These are phyloP conservation scores for Hycleus phaleratus DNA, from an alignment of 1,140 invertebrate genomes.

Conservation along the genomic window DNA sequence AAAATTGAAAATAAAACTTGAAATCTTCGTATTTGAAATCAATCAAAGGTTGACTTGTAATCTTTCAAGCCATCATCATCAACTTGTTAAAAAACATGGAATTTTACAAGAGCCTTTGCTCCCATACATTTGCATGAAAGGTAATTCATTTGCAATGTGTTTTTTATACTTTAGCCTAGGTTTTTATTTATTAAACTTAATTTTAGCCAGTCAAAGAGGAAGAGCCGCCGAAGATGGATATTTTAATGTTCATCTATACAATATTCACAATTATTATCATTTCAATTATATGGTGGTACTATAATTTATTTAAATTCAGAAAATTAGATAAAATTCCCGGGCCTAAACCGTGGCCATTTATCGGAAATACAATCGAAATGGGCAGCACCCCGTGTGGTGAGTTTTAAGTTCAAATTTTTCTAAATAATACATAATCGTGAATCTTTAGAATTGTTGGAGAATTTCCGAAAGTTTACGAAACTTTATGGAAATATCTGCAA, in stretches of 20 bases:
- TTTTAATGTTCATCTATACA: not conserved
- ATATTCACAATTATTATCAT: no score
- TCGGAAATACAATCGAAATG: conserved; percentile 18
- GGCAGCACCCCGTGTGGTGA: conserved; percentile 11
- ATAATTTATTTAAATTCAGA: conserved; percentile 11
- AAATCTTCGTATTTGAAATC: no score
- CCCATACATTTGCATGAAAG: no score
- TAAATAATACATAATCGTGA: not conserved
- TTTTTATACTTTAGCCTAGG: no score
- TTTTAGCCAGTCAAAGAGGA: not conserved
- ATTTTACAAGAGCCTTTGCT: no score
- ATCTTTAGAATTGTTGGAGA: conserved; percentile 1
- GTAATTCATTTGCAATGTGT: no score
- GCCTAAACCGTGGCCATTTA: conserved; percentile 16
- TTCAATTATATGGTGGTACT: conserved; percentile 18
- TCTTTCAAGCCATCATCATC: no score
- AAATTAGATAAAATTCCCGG: conserved; percentile 18
- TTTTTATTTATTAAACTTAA: not conserved
- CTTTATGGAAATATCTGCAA: conserved; percentile 1
- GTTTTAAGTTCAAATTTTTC: not conserved
- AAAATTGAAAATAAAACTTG: no score
- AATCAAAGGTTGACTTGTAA: no score
- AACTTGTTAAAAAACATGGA: no score
- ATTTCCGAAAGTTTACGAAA: not conserved
- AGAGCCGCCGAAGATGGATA: not conserved